Percentiles rank a stretch among this genome's conserved stretches.
These are phyloP conservation scores for Pseudomugil tenellus DNA, from an alignment of 2,797 vertebrate species.

Conservation along the genomic window DNA sequence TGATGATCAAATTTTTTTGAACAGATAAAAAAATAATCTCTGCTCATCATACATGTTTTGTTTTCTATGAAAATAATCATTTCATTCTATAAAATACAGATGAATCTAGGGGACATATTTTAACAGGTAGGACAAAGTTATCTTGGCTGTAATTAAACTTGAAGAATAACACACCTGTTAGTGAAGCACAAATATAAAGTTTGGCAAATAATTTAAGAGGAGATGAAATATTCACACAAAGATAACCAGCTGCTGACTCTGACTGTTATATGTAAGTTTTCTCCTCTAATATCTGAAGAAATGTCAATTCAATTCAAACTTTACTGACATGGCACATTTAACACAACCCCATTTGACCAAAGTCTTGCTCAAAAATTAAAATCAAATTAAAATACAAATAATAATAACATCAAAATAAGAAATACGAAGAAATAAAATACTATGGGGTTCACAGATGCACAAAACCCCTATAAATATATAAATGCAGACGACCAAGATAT, in stretches of 20 bases:
- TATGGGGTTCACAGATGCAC: no score
- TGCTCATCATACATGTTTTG: neutral
- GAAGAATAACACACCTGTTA: neutral
- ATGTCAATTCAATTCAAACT: no score
- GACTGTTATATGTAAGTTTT: neutral
- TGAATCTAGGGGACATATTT: no score
- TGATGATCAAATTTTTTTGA: neutral
- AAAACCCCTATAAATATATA: no score
- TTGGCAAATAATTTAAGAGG: conserved; percentile 1
- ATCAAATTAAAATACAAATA: no score
- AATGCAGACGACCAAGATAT: no score
- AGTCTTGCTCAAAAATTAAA: no score
- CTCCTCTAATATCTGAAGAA: neutral
- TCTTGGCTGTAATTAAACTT: neutral
- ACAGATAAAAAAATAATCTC: neutral
- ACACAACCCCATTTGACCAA: no score
- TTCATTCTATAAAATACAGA: neutral
- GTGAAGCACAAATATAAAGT: neutral
- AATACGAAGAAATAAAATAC: no score
- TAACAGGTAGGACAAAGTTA: neutral
- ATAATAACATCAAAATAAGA: no score
- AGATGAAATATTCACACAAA: conserved; percentile 4
- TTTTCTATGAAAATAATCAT: neutral
- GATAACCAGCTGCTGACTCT: neutral
- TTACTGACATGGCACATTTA: no score